These are phyloP conservation scores for Lycocerus yunnanus DNA, from an alignment of 2,888 invertebrate genomes.

Conservation along the genomic window DNA sequence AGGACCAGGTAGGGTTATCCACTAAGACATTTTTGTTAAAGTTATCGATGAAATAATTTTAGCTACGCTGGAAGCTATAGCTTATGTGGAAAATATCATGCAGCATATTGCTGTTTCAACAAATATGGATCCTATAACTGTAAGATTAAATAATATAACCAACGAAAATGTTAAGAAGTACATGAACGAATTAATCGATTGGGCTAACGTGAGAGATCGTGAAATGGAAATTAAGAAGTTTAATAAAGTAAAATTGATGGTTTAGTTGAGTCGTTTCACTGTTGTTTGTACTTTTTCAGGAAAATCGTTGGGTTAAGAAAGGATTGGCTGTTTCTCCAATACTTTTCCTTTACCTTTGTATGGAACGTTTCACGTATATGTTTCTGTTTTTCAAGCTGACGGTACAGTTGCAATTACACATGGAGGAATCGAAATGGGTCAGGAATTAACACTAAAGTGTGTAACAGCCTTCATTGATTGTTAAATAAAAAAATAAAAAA, in stretches of 20 bases:
- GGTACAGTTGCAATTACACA: neutral
- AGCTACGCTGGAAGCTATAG: conserved; percentile 38
- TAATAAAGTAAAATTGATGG: conserved; percentile 59
- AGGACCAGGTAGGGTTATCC: conserved; percentile 65
- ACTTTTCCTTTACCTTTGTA: neutral
- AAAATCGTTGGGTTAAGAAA: neutral
- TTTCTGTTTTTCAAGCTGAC: neutral
- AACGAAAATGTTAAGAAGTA: conserved; percentile 56
- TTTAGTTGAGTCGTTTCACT: too few species aligned
- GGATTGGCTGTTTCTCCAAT: neutral
- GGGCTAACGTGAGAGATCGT: conserved; percentile 62
- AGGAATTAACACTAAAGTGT: neutral
- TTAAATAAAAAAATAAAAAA: neutral
- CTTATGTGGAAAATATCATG: neutral
- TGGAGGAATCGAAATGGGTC: neutral
- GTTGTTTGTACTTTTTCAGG: neutral
- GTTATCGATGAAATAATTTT: neutral
- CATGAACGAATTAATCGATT: conserved; percentile 62
- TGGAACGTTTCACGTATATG: neutral
- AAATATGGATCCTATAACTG: conserved; percentile 62
- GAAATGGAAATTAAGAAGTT: conserved; percentile 61
- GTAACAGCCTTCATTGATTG: neutral
- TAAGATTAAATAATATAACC: conserved; percentile 61
- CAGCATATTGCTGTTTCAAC: conserved; percentile 61
- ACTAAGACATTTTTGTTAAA: neutral